Conservation (phyloP, 2,797 vertebrate genomes). For the Ataeniobius toweri region DNA sequence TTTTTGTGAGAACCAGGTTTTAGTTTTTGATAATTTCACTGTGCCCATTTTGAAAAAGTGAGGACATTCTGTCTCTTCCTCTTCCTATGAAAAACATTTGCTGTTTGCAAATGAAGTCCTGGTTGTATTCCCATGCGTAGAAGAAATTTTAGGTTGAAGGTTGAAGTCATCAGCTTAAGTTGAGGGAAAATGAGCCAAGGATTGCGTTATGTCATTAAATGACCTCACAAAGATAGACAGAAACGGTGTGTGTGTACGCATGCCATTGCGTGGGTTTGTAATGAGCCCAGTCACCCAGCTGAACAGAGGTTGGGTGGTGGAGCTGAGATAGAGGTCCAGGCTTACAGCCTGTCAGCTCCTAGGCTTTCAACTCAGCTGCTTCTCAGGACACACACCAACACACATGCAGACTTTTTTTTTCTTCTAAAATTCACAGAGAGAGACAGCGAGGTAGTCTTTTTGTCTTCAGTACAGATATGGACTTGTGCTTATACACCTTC, state of each 20-base stretch:
- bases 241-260: conserved; percentile 1
- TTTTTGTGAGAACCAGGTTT: conserved; percentile 1
- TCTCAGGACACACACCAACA: conserved; percentile 56
- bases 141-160: conserved; percentile 1
- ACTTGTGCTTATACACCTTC: conserved; percentile 27
- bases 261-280: conserved; percentile 67
- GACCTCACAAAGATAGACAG: conserved; percentile 10
- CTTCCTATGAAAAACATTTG: background rate
- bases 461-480: conserved; percentile 50
- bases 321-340: conserved; percentile 81
- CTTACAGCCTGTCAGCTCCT: conserved; percentile 74
- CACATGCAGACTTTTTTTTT: background rate
- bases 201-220: conserved; percentile 9
- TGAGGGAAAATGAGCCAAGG: background rate
- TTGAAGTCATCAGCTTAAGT: background rate
- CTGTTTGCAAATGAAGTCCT: conserved; percentile 18
- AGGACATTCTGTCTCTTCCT: conserved; percentile 1
- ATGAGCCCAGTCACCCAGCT: conserved; percentile 81
- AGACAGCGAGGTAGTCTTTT: conserved; percentile 38
- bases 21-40: conserved; percentile 5
- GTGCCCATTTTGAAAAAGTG: conserved; percentile 1
- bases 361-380: conserved; percentile 78
- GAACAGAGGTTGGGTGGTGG: conserved; percentile 74
- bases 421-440: conserved; percentile 12
- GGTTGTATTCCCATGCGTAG: background rate